Base-by-base conservation (phyloP, 2,888 invertebrate species). In the Mythimna vitellina region DNA sequence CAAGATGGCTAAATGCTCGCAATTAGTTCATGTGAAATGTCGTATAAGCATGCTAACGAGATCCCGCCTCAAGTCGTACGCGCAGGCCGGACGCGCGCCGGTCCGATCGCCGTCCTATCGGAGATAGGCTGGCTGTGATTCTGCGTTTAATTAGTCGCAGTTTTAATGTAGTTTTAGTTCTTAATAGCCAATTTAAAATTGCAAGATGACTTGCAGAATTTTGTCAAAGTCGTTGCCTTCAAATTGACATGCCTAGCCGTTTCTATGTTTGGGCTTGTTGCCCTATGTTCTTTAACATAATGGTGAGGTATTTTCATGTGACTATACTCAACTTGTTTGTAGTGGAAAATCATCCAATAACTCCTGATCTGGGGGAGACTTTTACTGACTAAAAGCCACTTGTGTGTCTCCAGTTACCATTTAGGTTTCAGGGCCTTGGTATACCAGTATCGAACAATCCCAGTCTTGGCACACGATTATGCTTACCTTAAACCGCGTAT, bases 11-110 rank as follows among this genome's bases (percentile, higher is more conserved):
- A 96, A 95, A 95, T 92, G 94, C 92, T 93, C 89, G 94, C 95
- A 96, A 96, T 96, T 96, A 96, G 95, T 92, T 89, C 92, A 93
- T 93, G 96, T 94, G 96, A 96, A 96, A 96, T 96, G 96, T 96
- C 96, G 93, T 95, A 92, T 93, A 91, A 88, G 91, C 94, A 93
- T 93, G 95, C 95, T 96, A 96, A 96, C 96, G 95, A 96, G 93
- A 92, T 92, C 92, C 91, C 91, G 92, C 89, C 90, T 89, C 89
- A 89, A 88, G 91, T 53, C 90, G 88, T 86, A 87, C 89, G 89
- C 86, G 86, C 86, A 81, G 87, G 58, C 83, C 76, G 80, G 76
- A 79, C 82, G 85, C 85, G 76, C 87, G 84, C 83, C 80, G 84
- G 75, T 78, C 73, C 73, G 80, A 78, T 80, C 78, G 65, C 54